These are phyloP conservation scores for Fukomys damarensis DNA, from an alignment of 2,113 vertebrate species.

Conservation along the genomic window DNA sequence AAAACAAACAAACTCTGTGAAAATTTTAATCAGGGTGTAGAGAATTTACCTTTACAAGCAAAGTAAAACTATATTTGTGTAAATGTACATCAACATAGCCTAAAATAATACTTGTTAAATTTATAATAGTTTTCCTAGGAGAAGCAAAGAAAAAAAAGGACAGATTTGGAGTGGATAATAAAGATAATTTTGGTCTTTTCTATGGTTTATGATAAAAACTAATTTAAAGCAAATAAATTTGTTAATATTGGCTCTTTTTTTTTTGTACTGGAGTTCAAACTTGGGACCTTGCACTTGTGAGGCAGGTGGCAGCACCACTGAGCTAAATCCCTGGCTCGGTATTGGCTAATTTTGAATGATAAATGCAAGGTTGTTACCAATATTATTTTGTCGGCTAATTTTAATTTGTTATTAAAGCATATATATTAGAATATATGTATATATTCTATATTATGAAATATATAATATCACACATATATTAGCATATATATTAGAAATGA, in stretches of 20 bases:
- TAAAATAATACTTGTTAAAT: background rate
- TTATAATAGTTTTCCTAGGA: background rate
- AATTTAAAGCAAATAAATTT: constrained; percentile 4
- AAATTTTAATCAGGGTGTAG: background rate
- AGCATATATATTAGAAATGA: background rate
- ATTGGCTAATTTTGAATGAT: background rate
- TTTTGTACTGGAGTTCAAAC: too few species aligned
- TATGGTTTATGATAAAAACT: background rate
- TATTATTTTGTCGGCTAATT: background rate
- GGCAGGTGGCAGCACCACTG: too few species aligned
- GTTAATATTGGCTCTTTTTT: background rate
- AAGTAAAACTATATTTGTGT: background rate
- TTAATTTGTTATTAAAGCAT: background rate
- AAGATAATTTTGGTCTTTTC: background rate
- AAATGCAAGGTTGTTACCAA: background rate
- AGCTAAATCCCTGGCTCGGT: too few species aligned
- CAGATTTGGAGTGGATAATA: background rate
- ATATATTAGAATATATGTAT: background rate
- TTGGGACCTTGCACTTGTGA: too few species aligned
- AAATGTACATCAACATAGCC: background rate
- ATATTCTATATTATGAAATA: background rate
- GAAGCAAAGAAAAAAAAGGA: background rate
- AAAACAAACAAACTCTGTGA: background rate
- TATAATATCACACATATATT: background rate
- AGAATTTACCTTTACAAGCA: background rate